Evolutionary conservation across 2,797 vertebrate species (phyloP).

Genomic region (Gambelia wislizenii): DNA sequence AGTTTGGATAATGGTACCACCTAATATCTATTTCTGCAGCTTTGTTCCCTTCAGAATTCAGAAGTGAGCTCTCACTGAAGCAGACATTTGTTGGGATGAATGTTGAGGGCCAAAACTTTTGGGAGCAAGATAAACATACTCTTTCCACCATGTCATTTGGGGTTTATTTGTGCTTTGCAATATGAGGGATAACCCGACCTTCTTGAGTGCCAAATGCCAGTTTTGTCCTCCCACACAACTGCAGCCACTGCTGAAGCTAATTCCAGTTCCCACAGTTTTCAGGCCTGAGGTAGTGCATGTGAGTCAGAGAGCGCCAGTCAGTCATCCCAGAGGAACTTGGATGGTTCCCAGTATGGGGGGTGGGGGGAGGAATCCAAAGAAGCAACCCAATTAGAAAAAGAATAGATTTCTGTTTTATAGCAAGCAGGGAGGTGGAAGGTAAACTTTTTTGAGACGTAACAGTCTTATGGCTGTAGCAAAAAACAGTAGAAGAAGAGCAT

Average conservation of each 20-base stretch:
- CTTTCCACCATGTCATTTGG: background rate
- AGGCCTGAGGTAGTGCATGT: background rate
- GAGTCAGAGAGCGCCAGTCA: conserved; percentile 4
- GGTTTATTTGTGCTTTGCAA: background rate
- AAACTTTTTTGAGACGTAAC: background rate
- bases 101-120: background rate
- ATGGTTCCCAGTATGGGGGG: background rate
- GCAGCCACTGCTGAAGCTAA: background rate
- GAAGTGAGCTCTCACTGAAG: background rate
- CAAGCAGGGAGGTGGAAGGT: background rate
- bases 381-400: background rate
- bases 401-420: background rate
- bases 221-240: background rate
- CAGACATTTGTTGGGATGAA: background rate
- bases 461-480: background rate
- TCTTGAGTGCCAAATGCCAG: background rate
- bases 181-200: background rate
- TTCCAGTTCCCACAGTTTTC: conserved; percentile 12
- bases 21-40: background rate
- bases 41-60: background rate
- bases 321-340: conserved; percentile 2
- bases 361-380: background rate
- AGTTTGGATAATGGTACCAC: background rate
- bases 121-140: background rate
- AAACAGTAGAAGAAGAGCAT: background rate